Percentiles rank a stretch among this genome's conserved stretches.
phyloP scores from a whole-genome alignment of 1,140 invertebrate genomes.

The Laupala kohalensis region DNA sequence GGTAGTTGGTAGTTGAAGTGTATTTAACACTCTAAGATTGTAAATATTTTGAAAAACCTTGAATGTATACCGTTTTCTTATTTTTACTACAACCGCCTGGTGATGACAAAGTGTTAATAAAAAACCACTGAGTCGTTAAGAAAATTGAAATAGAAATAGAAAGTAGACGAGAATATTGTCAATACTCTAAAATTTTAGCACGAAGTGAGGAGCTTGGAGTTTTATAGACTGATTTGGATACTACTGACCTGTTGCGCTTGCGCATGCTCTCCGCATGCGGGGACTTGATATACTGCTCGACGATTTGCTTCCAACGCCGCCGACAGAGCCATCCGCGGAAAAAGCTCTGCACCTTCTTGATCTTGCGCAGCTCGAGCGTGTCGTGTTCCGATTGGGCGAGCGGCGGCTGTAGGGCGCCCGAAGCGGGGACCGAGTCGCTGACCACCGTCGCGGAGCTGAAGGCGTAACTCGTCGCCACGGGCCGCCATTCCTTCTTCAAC shows the following conservation, averaged over 20 bases:
- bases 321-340: conserved; percentile 88
- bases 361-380: conserved; percentile 66
- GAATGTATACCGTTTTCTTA: too few relatives aligned
- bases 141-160: too few relatives aligned
- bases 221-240: too few relatives aligned
- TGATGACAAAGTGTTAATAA: too few relatives aligned
- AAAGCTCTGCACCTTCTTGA: conserved; percentile 91
- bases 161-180: too few relatives aligned
- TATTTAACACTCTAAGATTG: too few relatives aligned
- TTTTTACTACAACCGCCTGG: too few relatives aligned
- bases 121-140: too few relatives aligned
- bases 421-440: conserved; percentile 14
- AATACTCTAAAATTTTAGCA: too few relatives aligned
- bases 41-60: too few relatives aligned
- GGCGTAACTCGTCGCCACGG: conserved; percentile 28
- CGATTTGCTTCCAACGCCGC: conserved; percentile 89
- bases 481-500: conserved; percentile 62
- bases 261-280: conserved; percentile 90
- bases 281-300: conserved; percentile 89
- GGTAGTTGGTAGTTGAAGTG: too few relatives aligned
- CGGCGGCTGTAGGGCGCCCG: conserved; percentile 3
- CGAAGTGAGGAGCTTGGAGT: too few relatives aligned
- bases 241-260: conserved; percentile 70
- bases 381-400: conserved; percentile 26
- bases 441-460: conserved; percentile 17